Evolutionary conservation across 2,113 vertebrate species (phyloP).

Genomic region (Accipiter virgatus): DNA sequence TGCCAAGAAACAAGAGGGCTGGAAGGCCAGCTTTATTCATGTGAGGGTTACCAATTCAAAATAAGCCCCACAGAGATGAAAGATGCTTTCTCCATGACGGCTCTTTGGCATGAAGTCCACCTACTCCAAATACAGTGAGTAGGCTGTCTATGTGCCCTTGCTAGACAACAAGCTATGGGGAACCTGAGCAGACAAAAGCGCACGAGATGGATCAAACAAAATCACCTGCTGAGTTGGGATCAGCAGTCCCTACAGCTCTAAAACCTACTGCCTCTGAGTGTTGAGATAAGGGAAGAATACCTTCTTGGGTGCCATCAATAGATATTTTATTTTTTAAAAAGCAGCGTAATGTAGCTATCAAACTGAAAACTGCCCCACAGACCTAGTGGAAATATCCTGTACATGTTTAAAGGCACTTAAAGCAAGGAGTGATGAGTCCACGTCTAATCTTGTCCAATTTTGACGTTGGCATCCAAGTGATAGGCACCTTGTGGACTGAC

Average conservation of each 20-base stretch:
- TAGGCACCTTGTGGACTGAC: not conserved
- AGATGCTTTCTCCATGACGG: not conserved
- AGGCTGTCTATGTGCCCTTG: not conserved
- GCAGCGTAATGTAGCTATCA: not conserved
- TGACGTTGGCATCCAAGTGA: not conserved
- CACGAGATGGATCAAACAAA: not conserved
- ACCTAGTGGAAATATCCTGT: not conserved
- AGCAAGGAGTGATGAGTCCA: not conserved
- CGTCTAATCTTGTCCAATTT: not conserved
- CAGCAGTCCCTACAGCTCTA: not conserved
- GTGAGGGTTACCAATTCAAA: not conserved
- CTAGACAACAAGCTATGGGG: not conserved
- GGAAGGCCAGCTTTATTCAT: not conserved
- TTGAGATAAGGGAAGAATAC: not conserved
- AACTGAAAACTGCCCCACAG: not conserved
- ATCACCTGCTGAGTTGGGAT: not conserved
- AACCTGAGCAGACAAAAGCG: not conserved
- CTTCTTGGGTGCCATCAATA: not conserved
- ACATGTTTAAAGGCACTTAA: not conserved
- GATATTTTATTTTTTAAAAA: not conserved
- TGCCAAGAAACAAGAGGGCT: not conserved
- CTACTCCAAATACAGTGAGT: not conserved
- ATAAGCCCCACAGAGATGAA: not conserved
- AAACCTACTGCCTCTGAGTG: not conserved
- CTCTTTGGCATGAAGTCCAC: not conserved